Evolutionary conservation across 2,888 invertebrate genomes (phyloP), one percentile per base, ranked within the genome.

Genomic region (Andrena praecox): DNA sequence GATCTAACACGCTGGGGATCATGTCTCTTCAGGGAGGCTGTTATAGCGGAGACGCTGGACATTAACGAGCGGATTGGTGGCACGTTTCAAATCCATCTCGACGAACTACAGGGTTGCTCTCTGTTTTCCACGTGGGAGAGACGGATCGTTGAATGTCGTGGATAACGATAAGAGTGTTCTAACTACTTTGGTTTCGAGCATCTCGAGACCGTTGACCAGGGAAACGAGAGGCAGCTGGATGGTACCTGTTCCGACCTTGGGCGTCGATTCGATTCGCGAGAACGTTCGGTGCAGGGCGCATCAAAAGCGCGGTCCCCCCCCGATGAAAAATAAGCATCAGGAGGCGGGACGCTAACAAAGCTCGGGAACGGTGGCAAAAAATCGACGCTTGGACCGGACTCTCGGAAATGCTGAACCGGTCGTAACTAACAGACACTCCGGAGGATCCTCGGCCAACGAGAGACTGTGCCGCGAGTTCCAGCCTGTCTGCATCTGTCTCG

Each of bases 391-490:
- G 83, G 79, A 77, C 85, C 85, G 67, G 84, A 77, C 87, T 91
- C 90, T 88, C 80, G 89, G 91, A 91, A 89, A 90, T 87, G 82
- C 85, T 83, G 86, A 91, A 91, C 91, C 91, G 91, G 91, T 91
- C 91, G 89, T 90, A 89, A 89, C 87, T 86, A 80, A 83, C 81
- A 71, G 63, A 33, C 52, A 54, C 60, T 73, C 52, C 24, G 5
- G 62, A 64, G 48, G 56, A 56, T 75, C 67, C 77, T 71, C 29
- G 50, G 52, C 56, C 24, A 56, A 60, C 60, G 64, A 33, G 64
- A 33, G 27, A 62, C 52, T 35, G 29, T 2, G 27, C 81, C 50
- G 31, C 27, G 48, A 74, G 75, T 35, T 68, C 62, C 5, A 20
- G 29, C 24, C 35, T 78, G 81, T 85, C 85, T 80, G 75, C 31